Evolutionary conservation across 2,888 invertebrate species (phyloP), one percentile per base, ranked within the genome.

Genomic region (Nysson spinosus): DNA sequence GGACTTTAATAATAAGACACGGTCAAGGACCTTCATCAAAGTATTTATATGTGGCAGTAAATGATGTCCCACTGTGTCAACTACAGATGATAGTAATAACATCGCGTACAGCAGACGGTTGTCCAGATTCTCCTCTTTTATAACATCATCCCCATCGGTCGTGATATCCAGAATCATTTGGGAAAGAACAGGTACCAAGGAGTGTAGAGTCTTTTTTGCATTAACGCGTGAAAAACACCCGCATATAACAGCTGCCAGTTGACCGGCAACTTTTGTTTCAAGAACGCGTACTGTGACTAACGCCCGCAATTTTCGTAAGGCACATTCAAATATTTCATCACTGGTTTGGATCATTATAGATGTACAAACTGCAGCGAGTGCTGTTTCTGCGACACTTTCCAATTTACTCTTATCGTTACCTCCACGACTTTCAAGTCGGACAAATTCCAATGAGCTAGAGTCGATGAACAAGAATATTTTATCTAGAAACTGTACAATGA

Each of bases 401-500:
- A 93, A 89, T 71, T 91, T 91, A 78, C 92, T 94, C 62, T 92
- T 91, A 26, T 89, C 88, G 30, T 90, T 87, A 1, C 77, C 77
- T 26, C 81, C 55, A 1, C 32, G 28, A 12, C 68, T 81, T 20
- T 94, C 93, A 75, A 92, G 87, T 30, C 93, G 88, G 0, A 92
- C 91, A 56, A 91, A 91, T 77, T 94, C 94, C 58, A 92, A 86
- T 0, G 92, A 90, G 75, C 92, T 92, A 1, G 92, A 93, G 74
- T 94, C 94, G 30, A 94, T 92, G 64, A 94, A 90, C 0, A 89
- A 85, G 79, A 94, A 93, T 62, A 94, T 89, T 80, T 93, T 91
- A 79, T 96, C 96, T 74, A 97, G 88, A 81, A 96, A 94, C 80
- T 96, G 93, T 1, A 96, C 87, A 1, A 97, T 92, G 81, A 97